Evolutionary conservation across 2,797 vertebrate species (phyloP), one percentile per base, ranked within the genome.

Genomic region (Sebastes melanostomus): DNA sequence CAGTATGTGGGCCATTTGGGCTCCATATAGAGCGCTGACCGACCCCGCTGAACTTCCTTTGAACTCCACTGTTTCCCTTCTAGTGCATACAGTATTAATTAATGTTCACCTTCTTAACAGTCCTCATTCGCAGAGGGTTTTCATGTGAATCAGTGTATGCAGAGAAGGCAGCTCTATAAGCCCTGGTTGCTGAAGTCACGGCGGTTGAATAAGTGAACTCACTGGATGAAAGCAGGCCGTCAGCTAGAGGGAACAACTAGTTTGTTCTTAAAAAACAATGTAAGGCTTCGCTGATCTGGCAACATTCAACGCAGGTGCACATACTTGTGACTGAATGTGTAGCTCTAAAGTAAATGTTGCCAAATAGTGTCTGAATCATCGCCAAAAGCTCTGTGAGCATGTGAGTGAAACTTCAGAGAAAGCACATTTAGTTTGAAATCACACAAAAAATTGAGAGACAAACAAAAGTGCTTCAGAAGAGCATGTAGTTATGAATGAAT

Each of bases 31-130:
- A 77, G 52, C 2, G 14, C 9, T 25, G 42, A 46, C 42, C 6
- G 56, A 82, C 59, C 61, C 4, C 1, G 29, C 70, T 75, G 83
- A 82, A 87, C 84, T 88, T 78, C 69, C 77, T 74, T 3, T 88
- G 72, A 87, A 86, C 78, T 55, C 46, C 52, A 38, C 56, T 83
- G 42, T 54, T 75, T 80, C 16, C 65, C 50, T 82, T 25, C 58
- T 73, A 20, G 16, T 38, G 68, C 30, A n/a, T 18, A 60, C 25
- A 11, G 27, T 46, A 38, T 61, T 72, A 59, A 87, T 80, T 36
- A 46, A 70, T 24, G 66, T 55, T 71, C 29, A 67, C 50, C 2
- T 38, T 24, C 70, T 67, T 59, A 38, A 72, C 42, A 62, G 66
- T 16, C 29, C 5, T 36, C 18, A 56, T 32, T 50, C 20, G 0